Base-by-base conservation (phyloP, 1,140 invertebrate species). In the Pseudomyrmex gracilis region DNA sequence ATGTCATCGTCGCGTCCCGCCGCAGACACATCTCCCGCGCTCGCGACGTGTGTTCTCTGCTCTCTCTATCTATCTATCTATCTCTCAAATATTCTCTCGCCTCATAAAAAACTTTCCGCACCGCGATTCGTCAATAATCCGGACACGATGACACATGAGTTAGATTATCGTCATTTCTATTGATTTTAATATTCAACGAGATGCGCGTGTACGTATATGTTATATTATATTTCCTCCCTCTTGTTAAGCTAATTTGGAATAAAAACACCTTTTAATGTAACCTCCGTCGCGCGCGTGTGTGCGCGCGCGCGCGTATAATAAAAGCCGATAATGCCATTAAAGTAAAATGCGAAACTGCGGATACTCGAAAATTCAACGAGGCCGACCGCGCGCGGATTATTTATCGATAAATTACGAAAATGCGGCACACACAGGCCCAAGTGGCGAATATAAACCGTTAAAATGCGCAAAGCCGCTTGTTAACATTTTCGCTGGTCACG, bases 321-420 rank as follows among this genome's bases (percentile, higher is more conserved):
- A 76, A 53, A 51, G 73, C 47, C 47, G 20, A 77, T 66, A 20
- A 12, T 45, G 61, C 7, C 61, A 67, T 77, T 66, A 67, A 77
- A 20, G 20, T 49, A 60, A 67, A 77, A 45, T 12, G 24, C 22
- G 24, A 17, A 17, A 64, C 12, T 24, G 45, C 43, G 73, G 47
- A 67, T 53, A 66, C 45, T 76, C 47, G 47, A 77, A 76, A 77
- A 67, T 53, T 53, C 49, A 34, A 61, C 61, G 15, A 15, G 24
- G 24, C 24, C 7, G 24, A 2, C 61, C n/a, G 49, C 73, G 49
- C 73, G 73, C 10, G 73, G 47, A 77, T 67, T 77, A 76, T 76
- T 76, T 76, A 55, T 53, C 73, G 61, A 24, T 77, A 53, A 67
- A 77, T 77, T 77, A 67, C 61, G 73, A 77, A 53, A 53, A 74